Base-by-base conservation (phyloP, 2,888 invertebrate genomes). In the Cephus pulcher region DNA sequence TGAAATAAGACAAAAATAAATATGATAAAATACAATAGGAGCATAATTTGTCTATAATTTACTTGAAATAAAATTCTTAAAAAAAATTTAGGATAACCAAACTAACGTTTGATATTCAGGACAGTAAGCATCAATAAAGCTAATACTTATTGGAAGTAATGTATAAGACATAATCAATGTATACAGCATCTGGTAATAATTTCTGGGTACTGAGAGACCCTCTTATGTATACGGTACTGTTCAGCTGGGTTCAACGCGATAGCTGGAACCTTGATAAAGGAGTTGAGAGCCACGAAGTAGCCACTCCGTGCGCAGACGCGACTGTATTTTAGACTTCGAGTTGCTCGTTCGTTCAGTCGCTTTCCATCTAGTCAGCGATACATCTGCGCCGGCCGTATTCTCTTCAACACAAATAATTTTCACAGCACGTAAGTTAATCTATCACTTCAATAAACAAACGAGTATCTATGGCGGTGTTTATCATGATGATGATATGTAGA, bases 271-370 rank as follows among this genome's bases (percentile, higher is more conserved):
- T 71, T 77, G 75, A 80, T 76, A 76, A 74, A 75, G 70, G 75
- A 71, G 82, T 82, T 82, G 82, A 82, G 82, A 81, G 71, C 71
- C 71, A 33, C 71, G 71, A 71, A 71, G 32, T 4, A 33, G 73
- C 37, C 80, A 81, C 74, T 81, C 70, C n/a, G n/a, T 34, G 74
- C 79, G 79, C 76, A 75, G 79, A 76, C 79, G 69, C 79, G 37
- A 76, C 40, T 84, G 33, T 71, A 76, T 37, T 75, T 35, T 82
- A 84, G 84, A 86, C 88, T 86, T 86, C 84, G 83, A 86, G 71
- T 71, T 85, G 84, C 83, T 81, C 80, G 85, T 80, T 82, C 75
- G 82, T 80, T 86, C 88, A 86, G 87, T 87, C 82, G 82, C 81
- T 84, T 84, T 82, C 80, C 81, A 84, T 79, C 84, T 85, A 82